Percentiles rank a stretch among this genome's conserved stretches.
phyloP scores from a whole-genome alignment of 2,113 vertebrate genomes.

The Sclerurus mexicanus region DNA sequence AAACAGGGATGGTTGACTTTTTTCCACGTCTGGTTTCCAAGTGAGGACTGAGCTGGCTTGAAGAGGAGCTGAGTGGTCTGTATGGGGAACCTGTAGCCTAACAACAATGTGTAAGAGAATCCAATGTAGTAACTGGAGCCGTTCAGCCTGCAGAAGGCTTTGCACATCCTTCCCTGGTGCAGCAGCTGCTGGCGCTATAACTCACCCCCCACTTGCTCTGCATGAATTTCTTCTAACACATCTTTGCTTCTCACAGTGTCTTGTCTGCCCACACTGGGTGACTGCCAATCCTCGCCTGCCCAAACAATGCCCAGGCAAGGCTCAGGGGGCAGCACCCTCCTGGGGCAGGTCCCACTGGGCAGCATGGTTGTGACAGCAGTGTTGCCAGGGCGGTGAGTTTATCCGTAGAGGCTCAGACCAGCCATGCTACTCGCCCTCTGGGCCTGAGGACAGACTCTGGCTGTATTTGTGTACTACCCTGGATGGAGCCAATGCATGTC shows the following conservation, averaged over 20 bases:
- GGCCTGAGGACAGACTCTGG: not conserved
- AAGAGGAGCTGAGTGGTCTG: not conserved
- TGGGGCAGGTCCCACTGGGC: no score
- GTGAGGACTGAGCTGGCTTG: not conserved
- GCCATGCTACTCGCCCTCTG: not conserved
- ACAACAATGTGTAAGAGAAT: not conserved
- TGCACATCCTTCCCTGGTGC: not conserved
- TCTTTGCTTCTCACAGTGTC: not conserved
- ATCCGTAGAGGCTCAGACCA: not conserved
- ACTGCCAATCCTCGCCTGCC: not conserved
- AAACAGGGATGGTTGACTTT: not conserved
- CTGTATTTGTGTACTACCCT: not conserved
- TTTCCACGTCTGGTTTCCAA: not conserved
- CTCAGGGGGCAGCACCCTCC: not conserved
- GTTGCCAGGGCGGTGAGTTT: not conserved
- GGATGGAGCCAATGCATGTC: not conserved
- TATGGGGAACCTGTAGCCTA: not conserved
- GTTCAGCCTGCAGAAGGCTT: not conserved
- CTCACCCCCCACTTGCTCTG: not conserved
- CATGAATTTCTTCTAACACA: not conserved
- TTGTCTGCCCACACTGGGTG: not conserved
- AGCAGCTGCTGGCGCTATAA: not conserved
- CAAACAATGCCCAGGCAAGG: not conserved
- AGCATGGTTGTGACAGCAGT: not conserved
- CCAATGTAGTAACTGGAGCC: fast-evolving